Evolutionary conservation across 2,113 vertebrate species (phyloP).

Genomic region (Trachemys scripta): DNA sequence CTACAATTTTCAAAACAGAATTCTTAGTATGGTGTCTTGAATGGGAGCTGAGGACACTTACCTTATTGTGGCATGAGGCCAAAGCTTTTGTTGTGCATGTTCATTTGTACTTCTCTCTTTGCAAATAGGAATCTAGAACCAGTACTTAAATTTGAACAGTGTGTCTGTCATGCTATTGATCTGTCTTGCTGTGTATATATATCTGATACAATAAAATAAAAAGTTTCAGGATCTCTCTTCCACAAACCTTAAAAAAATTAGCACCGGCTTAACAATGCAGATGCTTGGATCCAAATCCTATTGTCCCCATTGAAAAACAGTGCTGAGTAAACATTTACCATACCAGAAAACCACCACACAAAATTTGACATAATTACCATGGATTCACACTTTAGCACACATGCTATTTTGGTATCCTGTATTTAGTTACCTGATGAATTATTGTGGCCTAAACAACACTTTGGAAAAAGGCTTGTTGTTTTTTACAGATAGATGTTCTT

Average conservation of each 20-base stretch:
- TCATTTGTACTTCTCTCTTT: background rate
- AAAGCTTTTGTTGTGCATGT: background rate
- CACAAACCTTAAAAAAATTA: background rate
- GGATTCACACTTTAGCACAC: accelerated
- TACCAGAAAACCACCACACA: background rate
- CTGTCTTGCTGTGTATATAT: background rate
- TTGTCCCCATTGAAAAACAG: background rate
- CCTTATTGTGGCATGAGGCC: background rate
- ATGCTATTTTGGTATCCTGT: background rate
- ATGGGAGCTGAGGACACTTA: constrained; percentile 24
- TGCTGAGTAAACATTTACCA: background rate
- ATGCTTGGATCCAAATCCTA: background rate
- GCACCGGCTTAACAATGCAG: background rate
- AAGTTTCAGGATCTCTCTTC: background rate
- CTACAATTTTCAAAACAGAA: constrained; percentile 8
- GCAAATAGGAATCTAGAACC: constrained; percentile 2
- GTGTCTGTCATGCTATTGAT: background rate
- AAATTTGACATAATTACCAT: background rate
- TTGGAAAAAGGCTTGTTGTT: background rate
- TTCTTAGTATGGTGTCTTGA: constrained; percentile 16
- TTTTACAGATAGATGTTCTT: accelerated
- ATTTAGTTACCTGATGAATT: background rate
- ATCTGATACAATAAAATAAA: background rate
- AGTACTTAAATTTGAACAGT: background rate
- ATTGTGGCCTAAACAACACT: background rate